Evolutionary conservation across 1,140 invertebrate species (phyloP).

Genomic region (Drosophila busckii): DNA sequence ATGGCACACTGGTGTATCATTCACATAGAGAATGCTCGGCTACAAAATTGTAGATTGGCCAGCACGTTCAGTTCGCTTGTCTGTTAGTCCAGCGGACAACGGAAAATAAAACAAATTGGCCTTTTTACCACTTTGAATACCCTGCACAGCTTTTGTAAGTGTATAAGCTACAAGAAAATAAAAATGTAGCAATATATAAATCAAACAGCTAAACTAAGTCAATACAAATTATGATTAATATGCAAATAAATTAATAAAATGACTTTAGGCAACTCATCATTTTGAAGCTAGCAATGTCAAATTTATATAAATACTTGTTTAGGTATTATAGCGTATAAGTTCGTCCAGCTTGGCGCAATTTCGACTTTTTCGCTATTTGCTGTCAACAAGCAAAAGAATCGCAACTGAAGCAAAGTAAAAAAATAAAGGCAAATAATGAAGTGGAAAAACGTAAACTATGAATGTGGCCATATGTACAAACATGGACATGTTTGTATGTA

Average conservation of each 20-base stretch:
- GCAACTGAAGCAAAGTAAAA: constrained; percentile 4
- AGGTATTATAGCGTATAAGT: too few species aligned
- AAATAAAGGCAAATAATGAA: constrained; percentile 52
- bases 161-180: constrained; percentile 42
- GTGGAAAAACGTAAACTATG: constrained; percentile 74
- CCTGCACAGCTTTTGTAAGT: too few species aligned
- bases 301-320: too few species aligned
- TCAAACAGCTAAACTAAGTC: too few species aligned
- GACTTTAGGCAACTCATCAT: too few species aligned
- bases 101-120: background rate
- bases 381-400: constrained; percentile 8
- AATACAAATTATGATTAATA: too few species aligned
- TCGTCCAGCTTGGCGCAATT: too few species aligned
- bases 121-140: too few species aligned
- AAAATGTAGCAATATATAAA: too few species aligned
- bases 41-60: constrained; percentile 2
- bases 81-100: constrained; percentile 24
- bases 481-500: background rate
- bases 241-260: too few species aligned
- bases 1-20: constrained; percentile 17
- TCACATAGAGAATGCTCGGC: constrained; percentile 3
- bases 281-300: too few species aligned
- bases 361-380: constrained; percentile 38
- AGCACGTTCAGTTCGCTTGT: constrained; percentile 10
- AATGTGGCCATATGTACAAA: constrained; percentile 29